Base-by-base conservation (phyloP, 1,140 invertebrate species). In the Leptinotarsa texana region DNA sequence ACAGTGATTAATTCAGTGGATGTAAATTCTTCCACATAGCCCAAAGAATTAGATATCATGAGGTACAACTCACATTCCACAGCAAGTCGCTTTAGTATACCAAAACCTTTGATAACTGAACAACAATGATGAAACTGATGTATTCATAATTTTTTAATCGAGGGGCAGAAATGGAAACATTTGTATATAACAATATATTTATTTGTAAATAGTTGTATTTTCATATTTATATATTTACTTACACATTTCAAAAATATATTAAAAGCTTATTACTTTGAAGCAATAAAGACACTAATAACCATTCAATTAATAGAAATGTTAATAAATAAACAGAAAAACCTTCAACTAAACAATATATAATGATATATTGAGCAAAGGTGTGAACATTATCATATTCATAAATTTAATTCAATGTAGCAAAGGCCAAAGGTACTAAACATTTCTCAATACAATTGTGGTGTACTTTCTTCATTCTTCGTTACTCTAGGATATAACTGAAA, bases 401-500 rank as follows among this genome's bases (percentile, higher is more conserved):
- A 69, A 42, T 47, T 18, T 42, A 69, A 47, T 48, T 42, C 27
- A 69, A 63, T 74, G 61, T 22, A 63, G 69, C 79, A 77, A 79
- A 74, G 72, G 73, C 65, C 73, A 80, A 82, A 83, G 80, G 79
- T 84, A 82, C 80, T 77, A 76, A 73, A 73, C 65, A 42, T 78
- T 74, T 68, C 72, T 75, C 67, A 74, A 75, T 63, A 68, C 61
- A 33, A 24, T 74, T 70, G 68, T 42, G 49, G 63, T 49, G 62
- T 47, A 87, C 83, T 87, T 75, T 88, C 87, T 83, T 86, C 82
- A 77, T 86, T 88, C 79, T 87, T 87, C 80, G 86, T 86, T 72
- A 91, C 90, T 86, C 90, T 87, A 76, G 90, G 89, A 84, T 91
- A 91, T 65, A 91, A 83, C 90, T 91, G 85, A 70, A 89, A 88